Conservation (phyloP, 2,797 vertebrate species). For the Diglossa cyanea region DNA sequence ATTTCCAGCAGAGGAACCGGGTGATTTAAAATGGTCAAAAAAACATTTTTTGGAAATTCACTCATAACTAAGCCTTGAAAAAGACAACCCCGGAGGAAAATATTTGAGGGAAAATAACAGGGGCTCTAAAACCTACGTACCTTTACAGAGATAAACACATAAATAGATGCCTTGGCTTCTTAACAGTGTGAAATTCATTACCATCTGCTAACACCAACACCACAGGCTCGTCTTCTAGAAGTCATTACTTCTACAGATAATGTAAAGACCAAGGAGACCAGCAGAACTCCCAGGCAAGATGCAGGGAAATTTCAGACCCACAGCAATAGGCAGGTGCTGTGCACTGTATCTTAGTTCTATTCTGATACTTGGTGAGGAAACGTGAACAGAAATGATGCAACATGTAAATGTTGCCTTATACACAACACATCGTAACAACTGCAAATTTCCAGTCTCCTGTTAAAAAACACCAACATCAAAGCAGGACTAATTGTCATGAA, state of each 20-base stretch:
- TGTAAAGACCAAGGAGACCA: background rate
- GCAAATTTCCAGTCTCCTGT: background rate
- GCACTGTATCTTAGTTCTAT: background rate
- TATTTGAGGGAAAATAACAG: background rate
- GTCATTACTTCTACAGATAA: background rate
- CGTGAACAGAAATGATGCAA: background rate
- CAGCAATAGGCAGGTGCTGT: rapidly evolving
- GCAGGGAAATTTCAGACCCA: background rate
- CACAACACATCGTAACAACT: background rate
- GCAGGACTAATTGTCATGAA: background rate
- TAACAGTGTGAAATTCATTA: background rate
- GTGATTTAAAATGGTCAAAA: background rate
- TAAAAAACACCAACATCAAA: background rate
- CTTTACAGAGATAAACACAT: rapidly evolving
- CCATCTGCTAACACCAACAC: background rate
- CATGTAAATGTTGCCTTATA: background rate
- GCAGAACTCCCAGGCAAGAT: background rate
- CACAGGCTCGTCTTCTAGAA: background rate
- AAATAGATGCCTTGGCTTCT: background rate
- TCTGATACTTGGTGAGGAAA: background rate
- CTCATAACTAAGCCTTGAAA: background rate
- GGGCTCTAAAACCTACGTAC: background rate
- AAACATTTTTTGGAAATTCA: background rate
- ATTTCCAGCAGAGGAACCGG: background rate
- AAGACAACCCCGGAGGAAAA: background rate